A percentile compares a stretch with the other conserved stretches of the same genome.
Conservation (phyloP, 2,888 invertebrate species). For the Willowsia nigromaculata region DNA sequence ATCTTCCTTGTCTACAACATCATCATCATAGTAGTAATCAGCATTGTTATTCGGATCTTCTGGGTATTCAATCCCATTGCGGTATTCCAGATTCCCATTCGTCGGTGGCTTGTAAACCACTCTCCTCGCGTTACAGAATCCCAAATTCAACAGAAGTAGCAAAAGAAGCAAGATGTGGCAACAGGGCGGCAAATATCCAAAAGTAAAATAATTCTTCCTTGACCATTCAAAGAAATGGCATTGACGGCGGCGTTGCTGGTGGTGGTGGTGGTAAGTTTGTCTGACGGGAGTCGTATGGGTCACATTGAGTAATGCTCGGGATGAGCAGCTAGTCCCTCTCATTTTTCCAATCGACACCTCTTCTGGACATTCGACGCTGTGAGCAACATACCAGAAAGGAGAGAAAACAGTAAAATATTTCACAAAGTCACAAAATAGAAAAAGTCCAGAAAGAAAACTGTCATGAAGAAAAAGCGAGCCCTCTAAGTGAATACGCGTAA, state of each 20-base stretch:
- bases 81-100: not conserved
- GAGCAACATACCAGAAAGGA: slow-evolving; percentile 7
- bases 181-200: not conserved
- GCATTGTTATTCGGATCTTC: not conserved
- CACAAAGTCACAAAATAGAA: slow-evolving; percentile 27
- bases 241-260: not conserved
- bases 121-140: not conserved
- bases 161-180: not conserved
- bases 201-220: not conserved
- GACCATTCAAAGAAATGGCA: not conserved
- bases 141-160: not conserved
- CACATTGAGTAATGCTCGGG: slow-evolving; percentile 66
- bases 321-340: slow-evolving; percentile 66
- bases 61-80: not conserved
- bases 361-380: slow-evolving; percentile 49
- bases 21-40: not conserved
- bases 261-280: not conserved
- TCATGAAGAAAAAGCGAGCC: slow-evolving; percentile 24
- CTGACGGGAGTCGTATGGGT: slow-evolving; percentile 23
- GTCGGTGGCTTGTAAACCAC: not conserved
- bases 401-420: slow-evolving; percentile 53
- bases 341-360: slow-evolving; percentile 71
- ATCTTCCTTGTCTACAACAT: not conserved
- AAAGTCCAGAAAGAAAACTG: slow-evolving; percentile 4
- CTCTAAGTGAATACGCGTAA: not conserved